Evolutionary conservation across 2,888 invertebrate genomes (phyloP).

Genomic region (Hermaeophaga mercurialis): DNA sequence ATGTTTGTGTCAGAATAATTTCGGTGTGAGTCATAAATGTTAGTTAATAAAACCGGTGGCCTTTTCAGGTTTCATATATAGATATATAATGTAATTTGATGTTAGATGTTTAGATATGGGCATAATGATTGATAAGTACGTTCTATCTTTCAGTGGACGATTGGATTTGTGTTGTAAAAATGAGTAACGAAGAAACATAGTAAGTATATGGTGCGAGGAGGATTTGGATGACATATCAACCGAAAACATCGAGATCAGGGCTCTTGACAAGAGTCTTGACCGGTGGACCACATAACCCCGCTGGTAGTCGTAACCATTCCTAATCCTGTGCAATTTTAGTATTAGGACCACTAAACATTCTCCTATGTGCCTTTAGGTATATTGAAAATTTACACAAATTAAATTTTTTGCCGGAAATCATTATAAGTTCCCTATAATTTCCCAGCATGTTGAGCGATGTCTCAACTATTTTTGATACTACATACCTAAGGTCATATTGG

Average conservation of each 20-base stretch:
- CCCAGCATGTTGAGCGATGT: conserved; percentile 30
- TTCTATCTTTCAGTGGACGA: neutral
- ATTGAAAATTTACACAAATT: conserved; percentile 30
- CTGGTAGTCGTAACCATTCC: conserved; percentile 38
- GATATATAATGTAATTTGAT: conserved; percentile 15
- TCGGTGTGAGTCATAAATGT: conserved; percentile 4
- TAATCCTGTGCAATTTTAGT: conserved; percentile 25
- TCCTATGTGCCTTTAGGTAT: conserved; percentile 33
- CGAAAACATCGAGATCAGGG: conserved; percentile 46
- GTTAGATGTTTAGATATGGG: conserved; percentile 11
- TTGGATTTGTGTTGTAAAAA: conserved; percentile 24
- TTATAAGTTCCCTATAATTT: conserved; percentile 21
- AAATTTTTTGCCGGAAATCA: conserved; percentile 24
- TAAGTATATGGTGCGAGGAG: conserved; percentile 28
- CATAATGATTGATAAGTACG: neutral
- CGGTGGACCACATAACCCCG: conserved; percentile 44
- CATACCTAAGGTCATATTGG: conserved; percentile 29
- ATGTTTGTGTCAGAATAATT: neutral
- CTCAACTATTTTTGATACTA: conserved; percentile 38
- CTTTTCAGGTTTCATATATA: conserved; percentile 16
- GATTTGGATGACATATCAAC: conserved; percentile 54
- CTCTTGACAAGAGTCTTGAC: conserved; percentile 42
- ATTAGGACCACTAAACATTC: conserved; percentile 11
- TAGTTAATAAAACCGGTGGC: conserved; percentile 14
- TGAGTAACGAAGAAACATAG: neutral